phyloP scores from a whole-genome alignment of 2,888 invertebrate genomes.

The Branchipolynoe longqiensis region DNA sequence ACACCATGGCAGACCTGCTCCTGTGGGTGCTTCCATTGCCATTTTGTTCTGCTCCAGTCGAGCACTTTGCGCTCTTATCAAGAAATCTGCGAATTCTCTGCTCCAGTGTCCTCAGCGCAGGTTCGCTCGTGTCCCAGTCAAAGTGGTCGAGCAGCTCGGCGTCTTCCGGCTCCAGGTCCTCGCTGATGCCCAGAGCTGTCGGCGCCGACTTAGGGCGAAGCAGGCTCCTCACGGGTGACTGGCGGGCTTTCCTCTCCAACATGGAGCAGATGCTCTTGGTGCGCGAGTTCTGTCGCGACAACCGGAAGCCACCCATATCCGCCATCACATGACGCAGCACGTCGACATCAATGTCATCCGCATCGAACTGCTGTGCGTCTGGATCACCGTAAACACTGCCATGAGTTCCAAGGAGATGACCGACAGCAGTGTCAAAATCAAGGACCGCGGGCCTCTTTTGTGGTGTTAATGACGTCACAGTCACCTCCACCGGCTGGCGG shows the following conservation, averaged over 20 bases:
- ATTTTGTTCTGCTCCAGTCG: not conserved
- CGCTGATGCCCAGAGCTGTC: conserved; percentile 64
- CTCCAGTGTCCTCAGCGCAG: conserved; percentile 72
- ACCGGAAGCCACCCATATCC: conserved; percentile 57
- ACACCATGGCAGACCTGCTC: not conserved
- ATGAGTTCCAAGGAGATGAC: not conserved
- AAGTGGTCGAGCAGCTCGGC: conserved; percentile 71
- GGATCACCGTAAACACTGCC: not conserved
- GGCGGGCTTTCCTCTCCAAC: conserved; percentile 55
- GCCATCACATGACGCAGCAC: conserved; percentile 28
- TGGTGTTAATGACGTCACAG: not conserved
- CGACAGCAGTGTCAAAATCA: not conserved
- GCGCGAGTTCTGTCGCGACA: conserved; percentile 47
- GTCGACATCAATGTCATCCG: conserved; percentile 18
- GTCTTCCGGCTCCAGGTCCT: conserved; percentile 57
- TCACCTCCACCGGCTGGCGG: not conserved
- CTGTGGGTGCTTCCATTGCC: not conserved
- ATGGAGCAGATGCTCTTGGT: conserved; percentile 62
- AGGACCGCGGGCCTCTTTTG: not conserved
- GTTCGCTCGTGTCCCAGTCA: conserved; percentile 78
- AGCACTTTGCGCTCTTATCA: not conserved
- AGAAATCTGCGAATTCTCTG: conserved; percentile 56
- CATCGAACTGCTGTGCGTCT: conserved; percentile 1
- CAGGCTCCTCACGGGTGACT: conserved; percentile 26
- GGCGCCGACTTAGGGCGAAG: conserved; percentile 63